Evolutionary conservation across 1,140 invertebrate species (phyloP).

Genomic region (Bicyclus anynana): DNA sequence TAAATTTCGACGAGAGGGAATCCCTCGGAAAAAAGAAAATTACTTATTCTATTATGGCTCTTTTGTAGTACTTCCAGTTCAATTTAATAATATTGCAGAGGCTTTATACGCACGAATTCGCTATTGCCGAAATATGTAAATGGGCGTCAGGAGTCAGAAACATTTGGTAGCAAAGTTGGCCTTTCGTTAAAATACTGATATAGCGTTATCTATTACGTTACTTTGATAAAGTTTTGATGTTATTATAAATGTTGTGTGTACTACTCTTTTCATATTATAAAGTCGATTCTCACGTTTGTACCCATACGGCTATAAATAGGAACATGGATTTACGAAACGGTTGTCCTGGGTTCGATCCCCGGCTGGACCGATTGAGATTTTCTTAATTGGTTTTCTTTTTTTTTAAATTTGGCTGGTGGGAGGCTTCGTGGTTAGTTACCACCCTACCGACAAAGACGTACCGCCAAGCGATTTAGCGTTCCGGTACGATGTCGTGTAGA

Average conservation of each 20-base stretch:
- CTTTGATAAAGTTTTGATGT: not conserved
- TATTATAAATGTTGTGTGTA: not conserved
- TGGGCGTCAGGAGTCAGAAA: not conserved
- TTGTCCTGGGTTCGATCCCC: no score
- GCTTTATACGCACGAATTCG: conserved; percentile 12
- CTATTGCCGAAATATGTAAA: conserved; percentile 23
- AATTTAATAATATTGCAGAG: conserved; percentile 13
- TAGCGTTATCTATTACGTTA: not conserved
- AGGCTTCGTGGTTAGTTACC: no score
- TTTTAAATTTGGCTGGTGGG: no score
- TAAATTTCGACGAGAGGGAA: conserved; percentile 28
- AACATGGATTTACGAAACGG: no score
- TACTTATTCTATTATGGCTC: conserved; percentile 30
- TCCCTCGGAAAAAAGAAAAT: conserved; percentile 27
- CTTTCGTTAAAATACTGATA: not conserved
- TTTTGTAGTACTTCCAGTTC: conserved; percentile 25
- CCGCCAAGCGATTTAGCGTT: no score
- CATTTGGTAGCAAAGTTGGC: conserved; percentile 2
- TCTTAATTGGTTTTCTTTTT: no score
- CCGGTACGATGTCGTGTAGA: no score
- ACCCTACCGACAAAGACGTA: no score
- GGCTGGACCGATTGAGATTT: no score
- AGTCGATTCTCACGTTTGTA: no score
- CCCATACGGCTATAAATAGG: no score
- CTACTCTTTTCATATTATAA: no score